These are phyloP conservation scores for Hucho hucho DNA, from an alignment of 2,113 vertebrate genomes.

Conservation along the genomic window DNA sequence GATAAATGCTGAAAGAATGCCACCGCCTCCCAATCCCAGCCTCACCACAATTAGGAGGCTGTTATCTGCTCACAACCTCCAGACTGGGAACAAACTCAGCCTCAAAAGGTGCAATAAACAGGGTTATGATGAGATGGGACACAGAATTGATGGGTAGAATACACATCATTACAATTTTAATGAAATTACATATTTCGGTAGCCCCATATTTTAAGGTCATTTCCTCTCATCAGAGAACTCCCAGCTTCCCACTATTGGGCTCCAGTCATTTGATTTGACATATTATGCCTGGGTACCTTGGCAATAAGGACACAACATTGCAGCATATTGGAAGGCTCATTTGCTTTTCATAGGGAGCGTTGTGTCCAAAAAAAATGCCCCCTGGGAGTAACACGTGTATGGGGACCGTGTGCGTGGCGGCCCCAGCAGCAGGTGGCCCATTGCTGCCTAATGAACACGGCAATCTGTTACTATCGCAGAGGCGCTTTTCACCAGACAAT, in stretches of 20 bases:
- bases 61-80: slow-evolving; percentile 58
- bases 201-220: slow-evolving; percentile 59
- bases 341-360: slow-evolving; percentile 93
- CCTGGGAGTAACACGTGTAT: slow-evolving; percentile 91
- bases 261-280: slow-evolving; percentile 94
- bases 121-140: slow-evolving; percentile 54
- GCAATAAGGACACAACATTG: slow-evolving; percentile 97
- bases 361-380: slow-evolving; percentile 91
- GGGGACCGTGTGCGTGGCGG: slow-evolving; percentile 86
- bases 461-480: slow-evolving; percentile 98
- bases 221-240: slow-evolving; percentile 15
- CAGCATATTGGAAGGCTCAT: slow-evolving; percentile 99
- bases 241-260: slow-evolving; percentile 73
- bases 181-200: slow-evolving; percentile 43
- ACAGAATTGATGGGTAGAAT: slow-evolving; percentile 54
- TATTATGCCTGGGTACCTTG: slow-evolving; percentile 94
- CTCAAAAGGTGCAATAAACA: slow-evolving; percentile 61
- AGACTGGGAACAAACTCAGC: slow-evolving; percentile 57
- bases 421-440: slow-evolving; percentile 99
- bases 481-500: slow-evolving; percentile 98
- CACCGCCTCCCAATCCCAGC: slow-evolving; percentile 34
- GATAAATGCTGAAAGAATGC: slow-evolving; percentile 60
- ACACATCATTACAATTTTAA: slow-evolving; percentile 55
- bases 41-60: slow-evolving; percentile 67
- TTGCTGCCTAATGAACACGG: slow-evolving; percentile 99